Conservation (phyloP, 1,140 invertebrate species). For the Dufourea novaeangliae region DNA sequence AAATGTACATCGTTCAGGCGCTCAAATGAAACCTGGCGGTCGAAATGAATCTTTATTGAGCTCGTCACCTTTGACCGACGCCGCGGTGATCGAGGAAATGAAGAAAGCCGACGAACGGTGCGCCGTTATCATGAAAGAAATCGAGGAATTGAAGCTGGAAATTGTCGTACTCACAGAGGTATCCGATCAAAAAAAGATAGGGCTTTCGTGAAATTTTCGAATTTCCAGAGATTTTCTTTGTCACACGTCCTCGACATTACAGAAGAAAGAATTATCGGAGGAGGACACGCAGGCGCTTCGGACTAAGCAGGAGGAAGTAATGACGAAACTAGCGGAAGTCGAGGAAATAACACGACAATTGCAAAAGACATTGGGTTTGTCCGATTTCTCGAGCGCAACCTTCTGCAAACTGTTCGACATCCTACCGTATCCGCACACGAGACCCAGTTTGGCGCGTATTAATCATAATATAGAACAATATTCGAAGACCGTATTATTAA, state of each 20-base stretch:
- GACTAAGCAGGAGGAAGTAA: slow-evolving; percentile 69
- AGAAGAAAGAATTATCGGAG: slow-evolving; percentile 76
- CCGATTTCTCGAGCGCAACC: slow-evolving; percentile 63
- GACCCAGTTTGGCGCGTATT: slow-evolving; percentile 28
- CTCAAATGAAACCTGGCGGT: slow-evolving; percentile 35
- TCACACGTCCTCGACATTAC: not conserved
- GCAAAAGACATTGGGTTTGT: slow-evolving; percentile 71
- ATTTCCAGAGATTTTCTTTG: slow-evolving; percentile 27
- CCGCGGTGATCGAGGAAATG: slow-evolving; percentile 63
- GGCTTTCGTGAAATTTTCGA: not conserved
- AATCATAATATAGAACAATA: not conserved
- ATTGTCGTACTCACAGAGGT: slow-evolving; percentile 60
- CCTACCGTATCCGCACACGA: slow-evolving; percentile 58
- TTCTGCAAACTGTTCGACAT: slow-evolving; percentile 70
- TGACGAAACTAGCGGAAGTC: slow-evolving; percentile 73
- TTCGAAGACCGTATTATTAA: not conserved
- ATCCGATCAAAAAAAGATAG: slow-evolving; percentile 12
- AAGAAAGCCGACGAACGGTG: slow-evolving; percentile 63
- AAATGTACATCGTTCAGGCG: no score
- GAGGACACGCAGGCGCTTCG: slow-evolving; percentile 70
- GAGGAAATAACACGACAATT: slow-evolving; percentile 74
- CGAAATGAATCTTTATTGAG: slow-evolving; percentile 61
- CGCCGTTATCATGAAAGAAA: slow-evolving; percentile 60
- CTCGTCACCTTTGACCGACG: slow-evolving; percentile 62
- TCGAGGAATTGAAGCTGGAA: slow-evolving; percentile 63